Evolutionary conservation across 2,113 vertebrate genomes (phyloP).

Genomic region (Dicentrarchus labrax): DNA sequence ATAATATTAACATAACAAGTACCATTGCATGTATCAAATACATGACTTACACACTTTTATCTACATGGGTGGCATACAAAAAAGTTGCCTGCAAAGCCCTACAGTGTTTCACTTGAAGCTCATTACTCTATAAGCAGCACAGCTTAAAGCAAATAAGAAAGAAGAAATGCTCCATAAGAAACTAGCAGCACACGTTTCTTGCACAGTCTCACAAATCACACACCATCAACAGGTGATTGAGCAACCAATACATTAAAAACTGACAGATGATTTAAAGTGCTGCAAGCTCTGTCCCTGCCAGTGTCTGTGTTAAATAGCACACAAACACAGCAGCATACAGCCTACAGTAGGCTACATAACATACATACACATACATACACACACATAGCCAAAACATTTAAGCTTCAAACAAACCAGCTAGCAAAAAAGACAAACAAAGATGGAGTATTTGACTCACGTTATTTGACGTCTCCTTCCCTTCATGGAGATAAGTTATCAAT

Average conservation of each 20-base stretch:
- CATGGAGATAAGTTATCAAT: background rate
- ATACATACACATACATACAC: too few relatives aligned
- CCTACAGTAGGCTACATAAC: background rate
- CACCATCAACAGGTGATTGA: background rate
- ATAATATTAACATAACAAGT: background rate
- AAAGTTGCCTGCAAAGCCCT: background rate
- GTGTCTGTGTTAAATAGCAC: background rate
- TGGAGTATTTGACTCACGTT: conserved; percentile 8
- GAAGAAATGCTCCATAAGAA: background rate
- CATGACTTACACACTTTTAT: background rate
- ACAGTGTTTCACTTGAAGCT: background rate
- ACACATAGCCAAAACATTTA: background rate
- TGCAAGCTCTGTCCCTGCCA: background rate
- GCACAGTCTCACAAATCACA: background rate
- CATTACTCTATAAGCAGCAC: background rate
- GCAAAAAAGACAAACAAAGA: background rate
- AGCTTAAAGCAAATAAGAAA: background rate
- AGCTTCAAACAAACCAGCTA: background rate
- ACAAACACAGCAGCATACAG: background rate
- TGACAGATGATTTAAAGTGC: background rate
- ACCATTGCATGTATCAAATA: background rate
- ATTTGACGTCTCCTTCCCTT: background rate
- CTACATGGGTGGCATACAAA: background rate
- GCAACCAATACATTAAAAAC: background rate
- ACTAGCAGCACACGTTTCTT: background rate